Base-by-base conservation (phyloP, 2,797 vertebrate species). In the Triplophysa bombifrons region DNA sequence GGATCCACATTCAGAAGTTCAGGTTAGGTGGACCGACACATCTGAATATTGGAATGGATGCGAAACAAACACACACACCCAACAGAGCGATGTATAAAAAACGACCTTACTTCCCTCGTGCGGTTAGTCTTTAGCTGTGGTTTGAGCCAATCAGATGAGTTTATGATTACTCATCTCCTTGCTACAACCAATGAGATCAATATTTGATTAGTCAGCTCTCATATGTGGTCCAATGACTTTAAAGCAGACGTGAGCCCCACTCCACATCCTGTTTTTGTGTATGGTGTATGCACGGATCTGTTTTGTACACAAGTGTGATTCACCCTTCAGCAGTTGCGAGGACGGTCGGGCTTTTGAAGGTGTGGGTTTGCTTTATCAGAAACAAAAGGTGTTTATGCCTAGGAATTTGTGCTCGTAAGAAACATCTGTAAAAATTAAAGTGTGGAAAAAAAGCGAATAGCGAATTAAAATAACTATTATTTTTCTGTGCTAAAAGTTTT, bases 1-100 rank as follows among this genome's bases (percentile, higher is more conserved):
- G 76, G 97, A 99, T 89, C 95, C 95, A 12, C 98, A 99, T 90
- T 97, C 97, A 74, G 97, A 99, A 86, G 98, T 99, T 83, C 98
- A 99, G 97, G 98, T 99, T 89, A 87, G 83, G 83, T 84, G 16
- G 48, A 75, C 20, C 1, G 22, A 11, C 8, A 10, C 25, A 22
- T 27, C 5, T 55, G 27, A 34, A 20, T 14, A 13, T 63, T 78
- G 41, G 38, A 25, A 8, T 67, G 48, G 53, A 25, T 16, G 30
- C 20, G 56, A 78, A 48, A 48, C 46, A 48, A 48, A 38, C 50
- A 61, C n/a, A 41, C 30, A 27, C 30, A 66, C 67, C 46, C 72
- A 46, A 65, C 65, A n/a, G 30, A 65, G 61, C 64, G 19, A 20
- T 27, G 51, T 56, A 70, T 63, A 17, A 70, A 81, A 71, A 48